Percentiles rank a stretch among this genome's conserved stretches.
These are phyloP conservation scores for Fukomys damarensis DNA, from an alignment of 2,113 vertebrate species.

Conservation along the genomic window DNA sequence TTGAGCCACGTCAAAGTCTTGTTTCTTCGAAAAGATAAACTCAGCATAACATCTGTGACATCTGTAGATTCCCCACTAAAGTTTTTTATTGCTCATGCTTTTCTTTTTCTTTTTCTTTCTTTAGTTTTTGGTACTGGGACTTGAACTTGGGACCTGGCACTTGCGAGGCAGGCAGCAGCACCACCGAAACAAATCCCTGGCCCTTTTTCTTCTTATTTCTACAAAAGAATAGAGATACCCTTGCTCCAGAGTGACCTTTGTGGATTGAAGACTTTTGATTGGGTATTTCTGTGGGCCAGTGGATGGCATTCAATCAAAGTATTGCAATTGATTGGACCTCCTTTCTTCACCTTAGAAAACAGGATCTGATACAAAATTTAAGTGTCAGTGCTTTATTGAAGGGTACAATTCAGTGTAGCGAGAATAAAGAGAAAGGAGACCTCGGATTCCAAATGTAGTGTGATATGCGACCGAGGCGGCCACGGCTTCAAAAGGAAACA, in stretches of 20 bases:
- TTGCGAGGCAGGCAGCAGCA: no score
- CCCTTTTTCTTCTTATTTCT: neutral
- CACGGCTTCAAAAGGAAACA: neutral
- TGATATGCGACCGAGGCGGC: neutral
- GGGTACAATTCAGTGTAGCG: neutral
- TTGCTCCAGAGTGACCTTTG: neutral
- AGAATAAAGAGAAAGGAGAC: neutral
- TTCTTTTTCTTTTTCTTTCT: neutral
- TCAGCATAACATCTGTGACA: neutral
- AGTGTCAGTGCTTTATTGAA: neutral
- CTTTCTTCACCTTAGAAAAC: neutral
- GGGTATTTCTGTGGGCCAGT: neutral
- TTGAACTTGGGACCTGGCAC: no score
- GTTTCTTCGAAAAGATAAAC: constrained; percentile 46
- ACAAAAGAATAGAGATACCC: neutral
- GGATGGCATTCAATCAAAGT: neutral
- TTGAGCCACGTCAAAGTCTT: constrained; percentile 27
- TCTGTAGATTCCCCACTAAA: neutral
- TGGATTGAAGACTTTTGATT: neutral
- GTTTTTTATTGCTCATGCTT: neutral
- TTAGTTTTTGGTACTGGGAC: no score
- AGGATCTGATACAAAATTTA: constrained; percentile 20
- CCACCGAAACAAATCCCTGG: no score
- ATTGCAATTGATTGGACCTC: neutral
- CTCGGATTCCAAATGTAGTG: neutral